Conservation (phyloP, 2,888 invertebrate genomes). For the Acanthopleura granulata region DNA sequence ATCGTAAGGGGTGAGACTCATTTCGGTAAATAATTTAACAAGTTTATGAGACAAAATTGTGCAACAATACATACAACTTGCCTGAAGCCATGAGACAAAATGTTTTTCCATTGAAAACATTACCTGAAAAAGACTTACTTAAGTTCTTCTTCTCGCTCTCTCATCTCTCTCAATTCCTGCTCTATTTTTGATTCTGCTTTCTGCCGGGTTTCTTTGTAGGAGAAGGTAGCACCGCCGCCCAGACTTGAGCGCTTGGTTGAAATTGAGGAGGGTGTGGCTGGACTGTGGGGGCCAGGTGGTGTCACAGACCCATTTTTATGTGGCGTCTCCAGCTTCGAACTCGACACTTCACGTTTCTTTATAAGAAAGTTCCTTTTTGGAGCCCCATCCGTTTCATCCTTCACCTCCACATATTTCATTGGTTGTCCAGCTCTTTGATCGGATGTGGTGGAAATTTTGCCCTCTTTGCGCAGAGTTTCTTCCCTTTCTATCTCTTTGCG, state of each 20-base stretch:
- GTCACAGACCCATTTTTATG: constrained; percentile 21
- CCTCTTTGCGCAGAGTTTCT: constrained; percentile 81
- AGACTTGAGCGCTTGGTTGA: neutral
- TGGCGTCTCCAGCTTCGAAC: neutral
- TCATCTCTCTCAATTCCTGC: constrained; percentile 87
- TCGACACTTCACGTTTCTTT: constrained; percentile 15
- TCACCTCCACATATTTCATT: constrained; percentile 56
- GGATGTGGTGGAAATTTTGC: constrained; percentile 74
- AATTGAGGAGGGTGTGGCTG: constrained; percentile 25
- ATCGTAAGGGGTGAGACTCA: no score
- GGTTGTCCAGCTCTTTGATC: constrained; percentile 72
- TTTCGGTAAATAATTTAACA: no score
- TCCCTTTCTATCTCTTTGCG: constrained; percentile 88
- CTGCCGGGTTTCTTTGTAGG: constrained; percentile 80
- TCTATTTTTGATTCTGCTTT: constrained; percentile 92
- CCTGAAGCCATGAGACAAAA: neutral
- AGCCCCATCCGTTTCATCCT: constrained; percentile 31
- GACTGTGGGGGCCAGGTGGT: constrained; percentile 25
- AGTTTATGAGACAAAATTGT: no score
- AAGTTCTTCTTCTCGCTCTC: constrained; percentile 83
- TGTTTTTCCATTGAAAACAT: neutral
- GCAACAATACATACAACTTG: no score
- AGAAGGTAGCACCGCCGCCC: constrained; percentile 46
- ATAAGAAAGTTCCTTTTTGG: constrained; percentile 55
- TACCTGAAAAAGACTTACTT: constrained; percentile 71